Evolutionary conservation across 2,113 vertebrate genomes (phyloP), one percentile per base, ranked within the genome.

Genomic region (Verasper variegatus): DNA sequence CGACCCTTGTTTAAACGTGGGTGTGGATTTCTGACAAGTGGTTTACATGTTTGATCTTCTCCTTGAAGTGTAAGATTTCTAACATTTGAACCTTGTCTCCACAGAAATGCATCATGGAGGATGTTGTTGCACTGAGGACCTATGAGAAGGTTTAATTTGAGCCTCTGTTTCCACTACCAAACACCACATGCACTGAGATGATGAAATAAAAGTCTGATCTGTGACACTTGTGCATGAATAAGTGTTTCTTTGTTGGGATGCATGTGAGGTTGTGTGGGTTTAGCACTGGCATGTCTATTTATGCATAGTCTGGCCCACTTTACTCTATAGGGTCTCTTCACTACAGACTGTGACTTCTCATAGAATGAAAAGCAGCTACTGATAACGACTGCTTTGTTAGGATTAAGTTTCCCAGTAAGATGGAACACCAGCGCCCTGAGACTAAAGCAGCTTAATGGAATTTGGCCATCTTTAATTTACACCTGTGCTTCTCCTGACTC

Each of bases 61-160:
- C 17, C 5, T 4, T 24, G 0, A 0, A 7, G 0, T 13, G 1
- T 47, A 21, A 21, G n/a, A 27, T 13, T 12, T 68, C 12, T 75
- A 57, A 83, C 21, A 11, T 7, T 37, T 51, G 2, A 42, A 2
- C 7, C 21, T 15, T 87, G 1, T 87, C 17, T 87, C 85, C 71
- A 74, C 92, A 98, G 97, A 97, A 94, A 90, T 98, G 97, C 59
- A 13, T 81, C 70, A 97, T 97, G 95, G 95, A 94, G 52, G 94
- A 94, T 0, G 83, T 96, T 70, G 92, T 90, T 55, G 89, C 95
- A 31, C 81, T 95, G 69, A 96, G 97, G 94, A 89, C 92, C 27
- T 98, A 98, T 54, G 95, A 95, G 76, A 95, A 88, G 86, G 94
- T 91, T 85, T 94, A 74, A 93, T 21, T 23, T 27, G 12, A 56